Percentiles rank a stretch among this genome's conserved stretches.
These are phyloP conservation scores for Anhinga rufa DNA, from an alignment of 2,113 vertebrate species.

Conservation along the genomic window DNA sequence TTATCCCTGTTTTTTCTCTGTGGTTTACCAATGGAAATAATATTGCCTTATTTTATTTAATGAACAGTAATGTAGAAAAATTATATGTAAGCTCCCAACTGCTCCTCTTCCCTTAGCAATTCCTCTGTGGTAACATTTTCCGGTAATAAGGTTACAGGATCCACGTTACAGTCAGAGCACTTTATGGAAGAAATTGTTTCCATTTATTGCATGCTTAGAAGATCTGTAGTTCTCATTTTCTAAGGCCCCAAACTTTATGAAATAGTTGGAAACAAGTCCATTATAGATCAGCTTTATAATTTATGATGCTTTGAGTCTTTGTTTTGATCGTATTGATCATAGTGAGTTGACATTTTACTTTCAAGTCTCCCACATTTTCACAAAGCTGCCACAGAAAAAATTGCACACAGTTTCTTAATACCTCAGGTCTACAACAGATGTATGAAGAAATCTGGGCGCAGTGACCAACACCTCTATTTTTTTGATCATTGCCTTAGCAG, in stretches of 20 bases:
- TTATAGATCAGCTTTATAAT: neutral
- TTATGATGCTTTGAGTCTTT: neutral
- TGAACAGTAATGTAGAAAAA: conserved; percentile 19
- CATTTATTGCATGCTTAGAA: neutral
- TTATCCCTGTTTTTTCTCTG: neutral
- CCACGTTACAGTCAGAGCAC: neutral
- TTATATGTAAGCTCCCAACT: neutral
- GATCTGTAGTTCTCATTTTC: neutral
- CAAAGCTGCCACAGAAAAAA: neutral
- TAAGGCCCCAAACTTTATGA: neutral
- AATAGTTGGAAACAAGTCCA: neutral
- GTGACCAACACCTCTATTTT: neutral
- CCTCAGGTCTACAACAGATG: neutral
- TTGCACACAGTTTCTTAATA: neutral
- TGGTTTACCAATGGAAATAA: neutral
- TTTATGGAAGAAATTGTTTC: neutral
- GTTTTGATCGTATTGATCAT: neutral
- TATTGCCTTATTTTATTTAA: conserved; percentile 8
- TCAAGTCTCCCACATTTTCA: neutral
- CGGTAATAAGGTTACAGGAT: conserved; percentile 13
- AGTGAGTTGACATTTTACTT: neutral
- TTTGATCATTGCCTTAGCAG: neutral
- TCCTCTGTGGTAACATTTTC: neutral
- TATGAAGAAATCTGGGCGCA: neutral
- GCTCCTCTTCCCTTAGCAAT: neutral